Percentiles rank a stretch among this genome's conserved stretches.
Conservation (phyloP, 2,797 vertebrate species). For the Meriones psammophilus region DNA sequence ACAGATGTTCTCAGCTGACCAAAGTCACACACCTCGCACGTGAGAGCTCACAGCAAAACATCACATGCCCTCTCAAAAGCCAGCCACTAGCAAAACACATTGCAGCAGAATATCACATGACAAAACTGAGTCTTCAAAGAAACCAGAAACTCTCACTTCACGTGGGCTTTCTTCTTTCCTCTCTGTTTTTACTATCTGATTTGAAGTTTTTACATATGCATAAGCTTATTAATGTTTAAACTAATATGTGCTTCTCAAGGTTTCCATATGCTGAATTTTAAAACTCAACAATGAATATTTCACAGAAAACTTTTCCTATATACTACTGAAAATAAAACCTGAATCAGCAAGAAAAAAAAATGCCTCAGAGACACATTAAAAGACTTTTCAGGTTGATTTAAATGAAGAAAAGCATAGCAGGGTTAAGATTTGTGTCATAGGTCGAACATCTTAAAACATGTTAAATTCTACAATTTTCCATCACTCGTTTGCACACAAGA, state of each 20-base stretch:
- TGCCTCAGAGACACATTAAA: not conserved
- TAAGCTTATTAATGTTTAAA: not conserved
- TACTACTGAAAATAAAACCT: conserved; percentile 17
- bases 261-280: not conserved
- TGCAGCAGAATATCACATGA: too few relatives aligned
- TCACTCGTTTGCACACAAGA: not conserved
- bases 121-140: too few relatives aligned
- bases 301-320: not conserved
- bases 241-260: not conserved
- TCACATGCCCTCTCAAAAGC: too few relatives aligned
- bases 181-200: not conserved
- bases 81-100: too few relatives aligned
- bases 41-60: too few relatives aligned
- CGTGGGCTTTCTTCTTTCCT: not conserved
- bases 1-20: too few relatives aligned
- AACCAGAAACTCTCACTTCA: too few relatives aligned
- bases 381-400: not conserved
- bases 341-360: not conserved
- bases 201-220: not conserved
- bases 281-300: not conserved
- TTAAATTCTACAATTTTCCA: not conserved
- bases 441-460: not conserved
- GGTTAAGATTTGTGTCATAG: not conserved
- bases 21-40: too few relatives aligned
- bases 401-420: not conserved